These are phyloP conservation scores for Agonopterix heracliana DNA, from an alignment of 2,888 invertebrate species.

Conservation along the genomic window DNA sequence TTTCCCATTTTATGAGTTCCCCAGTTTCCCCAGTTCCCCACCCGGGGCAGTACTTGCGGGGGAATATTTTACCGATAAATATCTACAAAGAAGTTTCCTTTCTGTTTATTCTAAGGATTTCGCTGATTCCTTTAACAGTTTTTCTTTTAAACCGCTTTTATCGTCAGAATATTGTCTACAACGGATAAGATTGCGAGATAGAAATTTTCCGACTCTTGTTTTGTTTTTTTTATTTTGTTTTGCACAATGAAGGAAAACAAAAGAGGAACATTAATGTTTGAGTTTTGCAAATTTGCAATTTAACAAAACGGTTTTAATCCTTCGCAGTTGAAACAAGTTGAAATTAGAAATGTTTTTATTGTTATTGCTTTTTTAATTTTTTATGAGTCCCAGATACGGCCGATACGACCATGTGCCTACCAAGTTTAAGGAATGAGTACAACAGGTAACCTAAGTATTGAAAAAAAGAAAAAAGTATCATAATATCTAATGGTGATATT, in stretches of 20 bases:
- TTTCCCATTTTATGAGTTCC: conserved; percentile 42
- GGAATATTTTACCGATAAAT: conserved; percentile 69
- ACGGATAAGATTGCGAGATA: conserved; percentile 24
- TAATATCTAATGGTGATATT: no score
- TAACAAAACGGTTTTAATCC: neutral
- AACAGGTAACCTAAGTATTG: no score
- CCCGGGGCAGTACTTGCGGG: conserved; percentile 39
- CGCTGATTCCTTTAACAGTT: conserved; percentile 65
- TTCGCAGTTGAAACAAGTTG: neutral
- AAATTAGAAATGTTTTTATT: conserved; percentile 1
- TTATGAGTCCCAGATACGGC: neutral
- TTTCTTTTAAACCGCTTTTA: conserved; percentile 55
- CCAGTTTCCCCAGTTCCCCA: neutral
- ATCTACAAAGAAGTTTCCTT: conserved; percentile 60
- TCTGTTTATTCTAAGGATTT: conserved; percentile 65
- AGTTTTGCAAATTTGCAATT: conserved; percentile 14
- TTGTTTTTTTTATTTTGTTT: conserved; percentile 11
- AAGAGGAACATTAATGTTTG: conserved; percentile 16
- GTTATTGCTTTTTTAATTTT: neutral
- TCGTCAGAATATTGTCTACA: conserved; percentile 30
- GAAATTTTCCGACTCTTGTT: conserved; percentile 9
- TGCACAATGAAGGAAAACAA: conserved; percentile 13
- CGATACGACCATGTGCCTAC: no score
- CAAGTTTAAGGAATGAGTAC: no score
- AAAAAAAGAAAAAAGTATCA: no score